These are phyloP conservation scores for Campopleginae sp. DNA, from an alignment of 2,888 invertebrate genomes.

Conservation along the genomic window DNA sequence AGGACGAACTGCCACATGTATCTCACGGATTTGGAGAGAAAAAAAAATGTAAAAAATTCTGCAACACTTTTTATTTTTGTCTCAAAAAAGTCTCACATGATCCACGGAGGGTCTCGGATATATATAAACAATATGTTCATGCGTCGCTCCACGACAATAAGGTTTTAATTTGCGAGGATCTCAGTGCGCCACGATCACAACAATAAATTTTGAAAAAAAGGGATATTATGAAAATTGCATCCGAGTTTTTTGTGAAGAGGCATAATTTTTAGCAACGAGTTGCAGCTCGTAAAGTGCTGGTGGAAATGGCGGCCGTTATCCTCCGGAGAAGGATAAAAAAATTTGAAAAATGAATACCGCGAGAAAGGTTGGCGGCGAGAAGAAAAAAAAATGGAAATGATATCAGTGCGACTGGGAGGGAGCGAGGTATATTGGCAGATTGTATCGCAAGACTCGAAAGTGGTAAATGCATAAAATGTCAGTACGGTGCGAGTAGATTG, in stretches of 20 bases:
- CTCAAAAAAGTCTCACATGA: too few species aligned
- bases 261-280: background rate
- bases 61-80: too few species aligned
- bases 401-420: background rate
- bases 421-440: constrained; percentile 42
- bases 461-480: constrained; percentile 59
- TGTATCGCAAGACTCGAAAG: constrained; percentile 51
- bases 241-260: background rate
- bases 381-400: background rate
- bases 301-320: background rate
- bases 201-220: background rate
- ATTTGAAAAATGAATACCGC: background rate
- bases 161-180: background rate
- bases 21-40: too few species aligned
- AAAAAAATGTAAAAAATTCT: too few species aligned
- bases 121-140: background rate
- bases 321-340: background rate
- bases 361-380: background rate
- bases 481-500: constrained; percentile 33
- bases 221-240: background rate
- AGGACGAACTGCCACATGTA: too few species aligned
- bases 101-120: background rate
- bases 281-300: background rate
- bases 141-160: background rate
- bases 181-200: background rate